Evolutionary conservation across 2,888 invertebrate genomes (phyloP).

Genomic region (Sipha maydis): DNA sequence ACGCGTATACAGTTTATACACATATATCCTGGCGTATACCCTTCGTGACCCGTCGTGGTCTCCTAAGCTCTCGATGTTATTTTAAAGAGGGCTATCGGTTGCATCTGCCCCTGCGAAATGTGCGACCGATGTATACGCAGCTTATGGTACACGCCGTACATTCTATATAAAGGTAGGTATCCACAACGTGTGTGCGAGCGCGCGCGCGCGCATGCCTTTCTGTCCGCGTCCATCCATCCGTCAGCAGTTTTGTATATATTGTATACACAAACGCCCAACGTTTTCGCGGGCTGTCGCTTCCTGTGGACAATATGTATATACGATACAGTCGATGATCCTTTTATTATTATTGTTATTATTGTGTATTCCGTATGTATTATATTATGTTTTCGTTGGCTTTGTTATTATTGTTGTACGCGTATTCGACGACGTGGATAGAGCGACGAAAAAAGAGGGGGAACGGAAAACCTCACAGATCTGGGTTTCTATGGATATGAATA

Average conservation of each 20-base stretch:
- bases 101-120: slow-evolving; percentile 40
- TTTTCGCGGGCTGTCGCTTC: slow-evolving; percentile 61
- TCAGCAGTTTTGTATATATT: slow-evolving; percentile 25
- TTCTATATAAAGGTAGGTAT: too few species aligned
- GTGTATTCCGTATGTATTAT: background rate
- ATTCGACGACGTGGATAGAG: too few species aligned
- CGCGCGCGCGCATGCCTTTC: slow-evolving; percentile 11
- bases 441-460: background rate
- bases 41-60: slow-evolving; percentile 19
- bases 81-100: slow-evolving; percentile 58
- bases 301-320: slow-evolving; percentile 13
- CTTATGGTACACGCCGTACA: background rate
- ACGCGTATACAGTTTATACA: background rate
- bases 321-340: slow-evolving; percentile 47
- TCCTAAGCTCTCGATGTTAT: slow-evolving; percentile 50
- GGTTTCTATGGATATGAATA: background rate
- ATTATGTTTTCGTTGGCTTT: slow-evolving; percentile 23
- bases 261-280: slow-evolving; percentile 45
- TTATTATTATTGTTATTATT: slow-evolving; percentile 51
- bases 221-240: slow-evolving; percentile 29
- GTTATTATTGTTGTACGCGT: slow-evolving; percentile 22
- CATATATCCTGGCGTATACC: background rate
- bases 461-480: slow-evolving; percentile 14
- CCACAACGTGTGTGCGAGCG: background rate
- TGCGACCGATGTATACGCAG: background rate